Evolutionary conservation across 2,888 invertebrate species (phyloP), one percentile per base, ranked within the genome.

Genomic region (Bellardia bayeri): DNA sequence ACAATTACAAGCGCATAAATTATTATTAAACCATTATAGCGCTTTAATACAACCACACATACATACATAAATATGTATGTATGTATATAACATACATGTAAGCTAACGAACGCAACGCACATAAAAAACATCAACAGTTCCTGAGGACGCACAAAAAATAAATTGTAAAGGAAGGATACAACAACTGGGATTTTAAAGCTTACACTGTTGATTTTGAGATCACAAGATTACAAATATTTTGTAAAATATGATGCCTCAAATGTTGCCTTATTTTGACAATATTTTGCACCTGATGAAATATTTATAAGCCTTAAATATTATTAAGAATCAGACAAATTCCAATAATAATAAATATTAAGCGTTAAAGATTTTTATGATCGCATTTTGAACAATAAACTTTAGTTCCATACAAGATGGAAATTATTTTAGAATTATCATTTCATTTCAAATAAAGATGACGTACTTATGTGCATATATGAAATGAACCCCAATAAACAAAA

Each of bases 1-100:
- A 40, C 68, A 14, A 76, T 84, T 82, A 33, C 84, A 81, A 87
- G 63, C 42, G 76, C 87, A 87, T 87, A 87, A 84, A 87, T 87
- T 87, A 84, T 87, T 87, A 84, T 69, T 66, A 83, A 83, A 76
- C 76, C 63, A 81, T 81, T 76, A 72, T 54, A 66, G 76, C 58
- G 76, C 75, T 84, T 84, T 40, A 54, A 30, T 42, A 64, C 63
- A 54, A 45, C 61, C 66, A 71, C n/a, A 68, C 16, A 37, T 11
- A 56, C 49, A 49, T 9, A 71, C 37, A 14, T 13, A 64, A 6
- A 33, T 40, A 37, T 40, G 33, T 14, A 40, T 30, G 45, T 23
- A 72, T 56, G 3, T 54, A 49, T n/a, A n/a, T n/a, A n/a, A n/a
- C 23, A 1, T 23, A 23, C 23, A 23, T 23, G 23, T 23, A 23